phyloP scores from a whole-genome alignment of 2,113 vertebrate species.

The Poeciliopsis prolifica region DNA sequence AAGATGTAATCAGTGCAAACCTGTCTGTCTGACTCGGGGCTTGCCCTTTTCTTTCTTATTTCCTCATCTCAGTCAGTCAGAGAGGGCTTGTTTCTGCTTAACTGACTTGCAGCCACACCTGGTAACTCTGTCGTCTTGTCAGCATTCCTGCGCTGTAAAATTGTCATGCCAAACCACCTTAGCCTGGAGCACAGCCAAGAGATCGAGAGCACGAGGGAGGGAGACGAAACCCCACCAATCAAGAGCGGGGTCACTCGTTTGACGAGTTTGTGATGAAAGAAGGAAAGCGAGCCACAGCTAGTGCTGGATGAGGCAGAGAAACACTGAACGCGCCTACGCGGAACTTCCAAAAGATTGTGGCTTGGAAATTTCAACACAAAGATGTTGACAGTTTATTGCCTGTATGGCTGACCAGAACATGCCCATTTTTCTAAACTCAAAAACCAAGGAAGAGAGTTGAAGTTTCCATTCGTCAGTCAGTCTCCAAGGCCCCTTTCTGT shows the following conservation, averaged over 20 bases:
- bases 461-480: conserved; percentile 56
- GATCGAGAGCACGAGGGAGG: conserved; percentile 38
- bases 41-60: conserved; percentile 32
- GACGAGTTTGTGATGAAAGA: conserved; percentile 77
- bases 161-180: conserved; percentile 81
- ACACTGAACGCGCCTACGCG: conserved; percentile 44
- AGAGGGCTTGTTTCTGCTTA: conserved; percentile 82
- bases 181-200: conserved; percentile 81
- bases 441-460: conserved; percentile 10
- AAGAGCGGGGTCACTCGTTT: conserved; percentile 72
- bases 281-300: conserved; percentile 42
- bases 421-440: conserved; percentile 35
- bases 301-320: conserved; percentile 40
- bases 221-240: conserved; percentile 68
- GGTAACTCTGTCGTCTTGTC: conserved; percentile 83
- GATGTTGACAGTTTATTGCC: conserved; percentile 53
- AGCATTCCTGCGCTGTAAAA: conserved; percentile 84
- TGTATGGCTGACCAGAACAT: conserved; percentile 51
- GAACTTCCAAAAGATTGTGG: conserved; percentile 2
- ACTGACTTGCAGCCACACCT: conserved; percentile 85
- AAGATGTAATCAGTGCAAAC: conserved; percentile 50
- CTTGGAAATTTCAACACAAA: conserved; percentile 28
- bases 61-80: conserved; percentile 63
- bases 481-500: conserved; percentile 49
- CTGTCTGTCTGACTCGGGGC: conserved; percentile 30